phyloP scores from a whole-genome alignment of 2,797 vertebrate species.

The Emydoidea blandingii region DNA sequence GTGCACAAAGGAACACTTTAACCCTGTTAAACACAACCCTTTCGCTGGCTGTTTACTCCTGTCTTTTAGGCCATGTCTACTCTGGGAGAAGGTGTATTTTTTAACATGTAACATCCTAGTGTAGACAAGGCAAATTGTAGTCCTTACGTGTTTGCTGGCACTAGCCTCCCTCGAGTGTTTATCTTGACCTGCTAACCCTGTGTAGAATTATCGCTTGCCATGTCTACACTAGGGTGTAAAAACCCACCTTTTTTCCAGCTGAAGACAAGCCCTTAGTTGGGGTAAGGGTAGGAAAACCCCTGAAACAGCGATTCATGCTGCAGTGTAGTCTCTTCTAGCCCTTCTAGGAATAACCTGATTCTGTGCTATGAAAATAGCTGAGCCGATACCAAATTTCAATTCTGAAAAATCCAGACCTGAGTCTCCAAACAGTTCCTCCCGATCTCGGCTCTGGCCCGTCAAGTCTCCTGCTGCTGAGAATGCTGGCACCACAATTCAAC shows the following conservation, averaged over 20 bases:
- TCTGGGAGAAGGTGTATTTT: fast-evolving
- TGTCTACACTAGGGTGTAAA: background rate
- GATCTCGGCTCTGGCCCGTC: fast-evolving
- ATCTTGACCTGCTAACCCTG: background rate
- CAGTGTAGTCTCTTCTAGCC: background rate
- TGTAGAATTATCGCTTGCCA: background rate
- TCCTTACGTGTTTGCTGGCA: background rate
- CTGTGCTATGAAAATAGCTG: background rate
- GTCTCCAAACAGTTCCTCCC: background rate
- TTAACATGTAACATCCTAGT: background rate
- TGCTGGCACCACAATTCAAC: background rate
- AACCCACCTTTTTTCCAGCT: background rate
- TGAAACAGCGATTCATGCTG: background rate
- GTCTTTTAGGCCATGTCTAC: fast-evolving
- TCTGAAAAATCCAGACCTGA: background rate
- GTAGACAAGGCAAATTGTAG: background rate
- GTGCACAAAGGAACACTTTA: fast-evolving
- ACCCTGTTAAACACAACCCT: background rate
- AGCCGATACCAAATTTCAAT: background rate
- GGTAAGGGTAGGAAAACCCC: background rate
- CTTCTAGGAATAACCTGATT: too few species aligned
- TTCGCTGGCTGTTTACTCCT: background rate
- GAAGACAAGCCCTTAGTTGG: background rate
- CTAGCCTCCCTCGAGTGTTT: background rate
- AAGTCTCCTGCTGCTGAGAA: background rate